These are phyloP conservation scores for Acanthisitta chloris DNA, from an alignment of 2,113 vertebrate genomes.

Conservation along the genomic window DNA sequence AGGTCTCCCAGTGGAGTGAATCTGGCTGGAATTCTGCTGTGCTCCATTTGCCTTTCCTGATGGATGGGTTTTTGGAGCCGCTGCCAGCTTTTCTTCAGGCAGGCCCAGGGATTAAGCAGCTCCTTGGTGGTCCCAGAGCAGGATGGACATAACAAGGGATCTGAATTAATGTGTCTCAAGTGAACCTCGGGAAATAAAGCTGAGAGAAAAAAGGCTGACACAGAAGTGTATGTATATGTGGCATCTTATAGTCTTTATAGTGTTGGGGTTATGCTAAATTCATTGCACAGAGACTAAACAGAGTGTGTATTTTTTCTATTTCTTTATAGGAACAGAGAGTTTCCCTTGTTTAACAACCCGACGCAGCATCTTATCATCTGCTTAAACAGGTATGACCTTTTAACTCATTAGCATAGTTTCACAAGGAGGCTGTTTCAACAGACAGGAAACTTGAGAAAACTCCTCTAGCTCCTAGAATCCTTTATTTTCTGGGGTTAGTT, in stretches of 20 bases:
- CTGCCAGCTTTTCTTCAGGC: background rate
- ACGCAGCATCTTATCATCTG: background rate
- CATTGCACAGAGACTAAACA: background rate
- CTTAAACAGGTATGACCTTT: constrained; percentile 61
- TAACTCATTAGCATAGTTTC: background rate
- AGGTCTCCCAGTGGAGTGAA: background rate
- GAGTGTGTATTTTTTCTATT: background rate
- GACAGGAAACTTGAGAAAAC: background rate
- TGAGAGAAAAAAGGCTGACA: background rate
- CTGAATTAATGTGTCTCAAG: background rate
- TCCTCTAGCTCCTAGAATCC: background rate
- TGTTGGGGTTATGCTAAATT: background rate
- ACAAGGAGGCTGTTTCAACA: background rate
- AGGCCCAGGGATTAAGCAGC: background rate
- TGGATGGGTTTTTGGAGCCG: background rate
- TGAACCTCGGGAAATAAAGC: background rate
- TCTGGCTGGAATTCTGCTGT: background rate
- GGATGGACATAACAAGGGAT: background rate
- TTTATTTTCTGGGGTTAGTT: background rate
- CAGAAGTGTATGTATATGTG: background rate
- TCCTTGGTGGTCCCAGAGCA: background rate
- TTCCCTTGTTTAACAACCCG: constrained; percentile 41
- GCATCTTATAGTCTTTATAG: background rate
- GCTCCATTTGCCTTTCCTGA: background rate
- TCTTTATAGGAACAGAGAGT: constrained; percentile 53